Evolutionary conservation across 2,888 invertebrate genomes (phyloP), one percentile per base, ranked within the genome.

Genomic region (Ophion obscuratus): DNA sequence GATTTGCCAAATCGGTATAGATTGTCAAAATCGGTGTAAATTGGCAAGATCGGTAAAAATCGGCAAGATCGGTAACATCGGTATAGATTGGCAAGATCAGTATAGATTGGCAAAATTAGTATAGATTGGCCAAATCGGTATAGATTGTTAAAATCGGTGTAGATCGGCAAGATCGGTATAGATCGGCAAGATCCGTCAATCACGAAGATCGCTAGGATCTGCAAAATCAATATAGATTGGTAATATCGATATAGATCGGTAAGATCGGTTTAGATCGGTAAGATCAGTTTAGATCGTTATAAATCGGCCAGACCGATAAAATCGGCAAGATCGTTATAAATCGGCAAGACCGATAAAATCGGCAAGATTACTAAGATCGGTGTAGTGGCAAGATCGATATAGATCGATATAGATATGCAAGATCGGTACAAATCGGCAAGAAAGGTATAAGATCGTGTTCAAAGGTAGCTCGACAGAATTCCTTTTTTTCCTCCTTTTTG

Each of bases 381-480:
- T 14, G 44, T 31, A 64, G 57, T 24, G 17, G 10, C 27, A 59
- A 20, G 31, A 57, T 57, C 47, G 10, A 14, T 11, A 11, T 44
- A 36, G 66, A 79, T 66, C 62, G 66, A 27, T 11, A 59, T 44
- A 64, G 44, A 66, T 62, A 44, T 4, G 5, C 31, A 61, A 24
- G 31, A 57, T 36, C 61, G 3, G 20, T 11, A 20, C 20, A 40
- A 66, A 79, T 71, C 62, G 66, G 44, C 17, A 59, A 59, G 44
- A 61, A n/a, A 47, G n/a, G 14, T 36, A 74, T 70, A 14, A 17
- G 59, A 40, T 20, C 20, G 36, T 36, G 74, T 70, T 24, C 47
- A 74, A 82, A 81, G 76, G 81, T 85, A 85, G 68, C 81, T 82
- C 67, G 77, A 61, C 4, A 31, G 0, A 0, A 1, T 40, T 40